These are phyloP conservation scores for Avahi laniger DNA, from an alignment of 2,797 vertebrate species.

Conservation along the genomic window DNA sequence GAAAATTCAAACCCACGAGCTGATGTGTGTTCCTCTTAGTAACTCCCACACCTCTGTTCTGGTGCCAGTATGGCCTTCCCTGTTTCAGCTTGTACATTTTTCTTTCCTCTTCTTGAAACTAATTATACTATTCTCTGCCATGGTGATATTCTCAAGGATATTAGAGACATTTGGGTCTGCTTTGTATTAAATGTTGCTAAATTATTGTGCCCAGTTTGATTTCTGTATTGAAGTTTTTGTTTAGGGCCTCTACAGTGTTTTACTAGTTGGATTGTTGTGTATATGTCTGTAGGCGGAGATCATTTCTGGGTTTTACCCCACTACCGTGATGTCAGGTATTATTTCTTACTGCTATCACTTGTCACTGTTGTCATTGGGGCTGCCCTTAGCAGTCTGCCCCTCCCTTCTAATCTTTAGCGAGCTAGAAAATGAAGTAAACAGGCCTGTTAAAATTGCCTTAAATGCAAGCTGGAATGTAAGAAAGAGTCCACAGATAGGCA, in stretches of 20 bases:
- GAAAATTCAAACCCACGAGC: not conserved
- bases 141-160: not conserved
- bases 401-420: conserved; percentile 17
- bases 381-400: not conserved
- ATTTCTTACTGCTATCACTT: not conserved
- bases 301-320: not conserved
- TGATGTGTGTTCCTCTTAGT: not conserved
- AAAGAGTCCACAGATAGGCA: not conserved
- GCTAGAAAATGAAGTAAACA: conserved; percentile 57
- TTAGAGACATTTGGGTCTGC: not conserved
- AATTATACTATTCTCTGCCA: not conserved
- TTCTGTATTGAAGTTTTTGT: conserved; percentile 13
- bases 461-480: not conserved
- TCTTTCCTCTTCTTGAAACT: conserved; percentile 30
- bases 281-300: not conserved
- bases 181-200: conserved; percentile 40
- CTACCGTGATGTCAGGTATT: not conserved
- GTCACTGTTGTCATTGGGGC: not conserved
- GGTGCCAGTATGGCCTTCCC: not conserved
- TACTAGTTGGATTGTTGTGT: not conserved
- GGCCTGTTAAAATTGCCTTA: conserved; percentile 27
- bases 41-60: not conserved
- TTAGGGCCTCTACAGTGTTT: not conserved
- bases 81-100: not conserved
- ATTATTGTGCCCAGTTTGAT: conserved; percentile 5